phyloP scores from a whole-genome alignment of 2,888 invertebrate genomes.

The Ptilodon capucinus region DNA sequence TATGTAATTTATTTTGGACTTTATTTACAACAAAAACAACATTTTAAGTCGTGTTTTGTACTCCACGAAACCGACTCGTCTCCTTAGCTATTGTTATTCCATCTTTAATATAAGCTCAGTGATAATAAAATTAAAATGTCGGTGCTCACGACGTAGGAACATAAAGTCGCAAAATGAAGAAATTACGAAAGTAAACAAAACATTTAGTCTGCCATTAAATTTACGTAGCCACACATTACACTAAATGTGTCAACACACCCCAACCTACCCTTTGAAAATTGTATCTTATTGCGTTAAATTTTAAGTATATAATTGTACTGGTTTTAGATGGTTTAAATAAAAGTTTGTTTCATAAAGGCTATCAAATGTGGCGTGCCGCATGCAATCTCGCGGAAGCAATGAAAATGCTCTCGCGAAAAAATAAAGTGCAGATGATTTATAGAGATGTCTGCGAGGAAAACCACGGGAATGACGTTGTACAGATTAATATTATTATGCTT shows the following conservation, averaged over 20 bases:
- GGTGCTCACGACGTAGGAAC: too few species aligned
- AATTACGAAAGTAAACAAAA: constrained; percentile 40
- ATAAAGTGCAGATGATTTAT: constrained; percentile 40
- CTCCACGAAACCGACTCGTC: constrained; percentile 18
- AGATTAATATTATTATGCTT: constrained; percentile 4
- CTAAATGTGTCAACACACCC: neutral
- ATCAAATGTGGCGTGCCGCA: constrained; percentile 42
- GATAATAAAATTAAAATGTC: neutral
- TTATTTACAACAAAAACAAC: too few species aligned
- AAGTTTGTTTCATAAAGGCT: constrained; percentile 1
- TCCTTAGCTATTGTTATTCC: too few species aligned
- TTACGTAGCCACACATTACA: constrained; percentile 2
- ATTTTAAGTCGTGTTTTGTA: neutral
- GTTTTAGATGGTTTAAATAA: neutral
- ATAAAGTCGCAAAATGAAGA: constrained; percentile 36
- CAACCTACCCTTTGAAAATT: neutral
- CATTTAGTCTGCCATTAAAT: constrained; percentile 24
- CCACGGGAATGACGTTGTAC: constrained; percentile 33
- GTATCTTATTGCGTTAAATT: constrained; percentile 2
- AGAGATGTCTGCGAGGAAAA: constrained; percentile 39
- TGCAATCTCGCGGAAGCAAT: constrained; percentile 40
- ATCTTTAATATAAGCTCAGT: too few species aligned
- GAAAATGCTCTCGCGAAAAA: constrained; percentile 34
- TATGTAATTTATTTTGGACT: neutral
- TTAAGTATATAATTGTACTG: neutral